These are phyloP conservation scores for Brachionus calyciflorus DNA, from an alignment of 1,140 invertebrate genomes.

Conservation along the genomic window DNA sequence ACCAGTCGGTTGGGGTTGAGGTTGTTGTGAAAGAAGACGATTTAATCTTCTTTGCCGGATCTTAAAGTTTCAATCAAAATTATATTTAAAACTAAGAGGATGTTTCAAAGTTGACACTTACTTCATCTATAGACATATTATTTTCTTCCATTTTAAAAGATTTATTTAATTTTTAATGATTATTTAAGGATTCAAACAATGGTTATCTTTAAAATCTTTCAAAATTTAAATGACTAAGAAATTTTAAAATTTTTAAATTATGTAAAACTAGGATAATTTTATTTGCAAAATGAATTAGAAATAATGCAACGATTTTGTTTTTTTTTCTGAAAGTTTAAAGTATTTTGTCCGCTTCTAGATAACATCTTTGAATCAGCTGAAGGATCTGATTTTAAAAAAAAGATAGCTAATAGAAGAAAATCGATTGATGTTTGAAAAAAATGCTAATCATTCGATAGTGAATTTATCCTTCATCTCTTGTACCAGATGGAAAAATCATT, in stretches of 20 bases:
- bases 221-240: constrained; percentile 36
- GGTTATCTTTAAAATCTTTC: not conserved
- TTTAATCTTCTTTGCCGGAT: constrained; percentile 39
- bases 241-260: not conserved
- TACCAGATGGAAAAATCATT: too few species aligned
- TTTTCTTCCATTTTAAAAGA: constrained; percentile 15
- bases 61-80: not conserved
- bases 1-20: not conserved
- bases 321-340: not conserved
- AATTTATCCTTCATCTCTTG: too few species aligned
- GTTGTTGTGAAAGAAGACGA: not conserved
- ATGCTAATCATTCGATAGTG: too few species aligned
- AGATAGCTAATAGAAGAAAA: too few species aligned
- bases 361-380: too few species aligned
- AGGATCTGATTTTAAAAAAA: too few species aligned
- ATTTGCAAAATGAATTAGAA: not conserved
- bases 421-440: too few species aligned
- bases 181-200: not conserved
- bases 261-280: not conserved
- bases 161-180: too few species aligned
- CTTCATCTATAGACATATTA: constrained; percentile 26
- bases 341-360: too few species aligned
- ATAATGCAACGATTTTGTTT: not conserved
- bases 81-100: not conserved
- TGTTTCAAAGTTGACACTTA: not conserved